Conservation (phyloP, 2,888 invertebrate species). For the Drosophila affinis region DNA sequence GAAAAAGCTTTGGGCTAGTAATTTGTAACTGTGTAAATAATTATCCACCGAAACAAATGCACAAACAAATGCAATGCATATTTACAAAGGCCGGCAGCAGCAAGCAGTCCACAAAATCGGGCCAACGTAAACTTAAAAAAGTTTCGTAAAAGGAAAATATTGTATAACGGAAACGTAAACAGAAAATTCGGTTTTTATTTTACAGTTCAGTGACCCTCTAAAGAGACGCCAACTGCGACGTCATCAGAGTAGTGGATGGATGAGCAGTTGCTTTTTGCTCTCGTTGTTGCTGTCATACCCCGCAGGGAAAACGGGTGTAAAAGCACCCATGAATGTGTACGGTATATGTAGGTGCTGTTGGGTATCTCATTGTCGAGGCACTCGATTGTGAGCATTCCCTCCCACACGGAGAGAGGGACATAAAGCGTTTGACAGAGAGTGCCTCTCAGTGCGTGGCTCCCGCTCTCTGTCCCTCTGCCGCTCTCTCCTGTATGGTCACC, state of each 20-base stretch:
- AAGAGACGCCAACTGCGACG: conserved; percentile 13
- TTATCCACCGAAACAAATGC: conserved; percentile 8
- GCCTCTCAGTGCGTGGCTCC: conserved; percentile 49
- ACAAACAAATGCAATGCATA: conserved; percentile 29
- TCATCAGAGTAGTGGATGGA: conserved; percentile 54
- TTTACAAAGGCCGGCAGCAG: conserved; percentile 3
- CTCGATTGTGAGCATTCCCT: not conserved
- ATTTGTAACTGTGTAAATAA: conserved; percentile 39
- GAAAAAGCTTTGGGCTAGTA: conserved; percentile 7
- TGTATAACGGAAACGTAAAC: conserved; percentile 53
- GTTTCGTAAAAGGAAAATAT: conserved; percentile 19
- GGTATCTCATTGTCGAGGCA: conserved; percentile 18
- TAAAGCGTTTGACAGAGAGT: conserved; percentile 36
- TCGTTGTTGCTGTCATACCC: conserved; percentile 4
- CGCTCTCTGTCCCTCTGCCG: conserved; percentile 6
- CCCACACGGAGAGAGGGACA: not conserved
- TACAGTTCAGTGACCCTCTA: conserved; percentile 66
- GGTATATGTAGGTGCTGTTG: not conserved
- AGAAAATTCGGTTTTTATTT: conserved; percentile 51
- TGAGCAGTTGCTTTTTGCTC: conserved; percentile 28
- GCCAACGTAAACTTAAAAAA: conserved; percentile 23
- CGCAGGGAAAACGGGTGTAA: not conserved
- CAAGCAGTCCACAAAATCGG: not conserved
- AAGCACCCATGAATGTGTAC: not conserved
- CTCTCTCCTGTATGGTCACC: conserved; percentile 16